Conservation (phyloP, 2,888 invertebrate genomes). For the Ophion slaviceki region DNA sequence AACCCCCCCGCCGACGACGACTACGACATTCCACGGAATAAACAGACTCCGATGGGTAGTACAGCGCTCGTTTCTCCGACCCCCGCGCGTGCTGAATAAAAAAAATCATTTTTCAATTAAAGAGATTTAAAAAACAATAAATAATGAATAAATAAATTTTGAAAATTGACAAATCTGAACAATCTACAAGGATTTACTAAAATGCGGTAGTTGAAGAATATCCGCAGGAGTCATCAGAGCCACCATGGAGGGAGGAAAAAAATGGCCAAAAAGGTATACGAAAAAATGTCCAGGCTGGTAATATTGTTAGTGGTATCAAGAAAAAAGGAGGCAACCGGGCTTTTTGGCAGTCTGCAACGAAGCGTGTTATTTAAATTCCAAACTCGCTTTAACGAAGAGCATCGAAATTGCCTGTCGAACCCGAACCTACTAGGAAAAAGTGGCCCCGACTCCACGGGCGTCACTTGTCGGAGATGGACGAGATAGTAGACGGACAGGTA, state of each 20-base stretch:
- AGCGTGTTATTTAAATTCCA: slow-evolving; percentile 69
- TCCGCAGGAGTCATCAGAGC: too few species aligned
- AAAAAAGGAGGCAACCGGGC: background rate
- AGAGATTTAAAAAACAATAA: too few species aligned
- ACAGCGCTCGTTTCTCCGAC: slow-evolving; percentile 28
- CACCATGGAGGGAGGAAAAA: too few species aligned
- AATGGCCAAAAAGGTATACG: too few species aligned
- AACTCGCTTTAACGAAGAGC: slow-evolving; percentile 67
- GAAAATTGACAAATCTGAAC: too few species aligned
- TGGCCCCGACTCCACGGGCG: slow-evolving; percentile 30
- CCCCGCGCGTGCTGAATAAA: background rate
- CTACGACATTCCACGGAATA: slow-evolving; percentile 56
- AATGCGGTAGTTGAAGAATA: too few species aligned
- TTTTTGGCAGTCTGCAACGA: slow-evolving; percentile 52
- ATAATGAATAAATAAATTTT: too few species aligned
- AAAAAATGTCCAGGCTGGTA: too few species aligned
- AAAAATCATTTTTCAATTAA: slow-evolving; percentile 18
- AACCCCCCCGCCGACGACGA: slow-evolving; percentile 5
- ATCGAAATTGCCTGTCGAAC: slow-evolving; percentile 69
- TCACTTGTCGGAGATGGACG: slow-evolving; percentile 52
- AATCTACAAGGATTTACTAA: too few species aligned
- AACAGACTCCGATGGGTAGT: slow-evolving; percentile 63
- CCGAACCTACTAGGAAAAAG: slow-evolving; percentile 42
- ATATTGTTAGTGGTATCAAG: too few species aligned
- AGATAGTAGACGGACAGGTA: slow-evolving; percentile 28